These are phyloP conservation scores for Hirudo medicinalis DNA, from an alignment of 1,140 invertebrate species.

Conservation along the genomic window DNA sequence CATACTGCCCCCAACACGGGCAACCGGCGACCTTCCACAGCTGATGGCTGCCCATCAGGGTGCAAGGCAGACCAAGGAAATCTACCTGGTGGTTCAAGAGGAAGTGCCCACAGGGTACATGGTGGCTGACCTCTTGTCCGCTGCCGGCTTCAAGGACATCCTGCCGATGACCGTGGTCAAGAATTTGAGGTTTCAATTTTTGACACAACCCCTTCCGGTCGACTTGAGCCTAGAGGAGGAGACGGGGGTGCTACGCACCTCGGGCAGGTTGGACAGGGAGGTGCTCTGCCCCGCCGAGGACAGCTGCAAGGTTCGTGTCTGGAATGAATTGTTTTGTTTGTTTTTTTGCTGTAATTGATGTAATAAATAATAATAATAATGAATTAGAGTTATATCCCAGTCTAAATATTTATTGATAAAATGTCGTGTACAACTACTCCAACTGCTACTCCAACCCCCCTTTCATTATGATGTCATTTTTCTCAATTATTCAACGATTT, in stretches of 20 bases:
- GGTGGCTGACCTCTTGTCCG: conserved; percentile 15
- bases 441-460: too few relatives aligned
- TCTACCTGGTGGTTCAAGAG: conserved; percentile 19
- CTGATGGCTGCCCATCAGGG: too few relatives aligned
- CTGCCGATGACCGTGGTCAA: not conserved
- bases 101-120: conserved; percentile 16
- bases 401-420: too few relatives aligned
- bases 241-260: conserved; percentile 11
- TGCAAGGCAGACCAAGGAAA: not conserved
- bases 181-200: conserved; percentile 17
- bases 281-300: conserved; percentile 6
- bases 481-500: too few relatives aligned
- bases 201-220: conserved; percentile 14
- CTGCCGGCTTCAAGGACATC: conserved; percentile 8
- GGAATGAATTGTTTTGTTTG: not conserved
- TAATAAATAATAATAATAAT: too few relatives aligned
- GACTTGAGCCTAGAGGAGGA: conserved; percentile 5
- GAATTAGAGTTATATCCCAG: too few relatives aligned
- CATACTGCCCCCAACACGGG: too few relatives aligned
- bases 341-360: too few relatives aligned
- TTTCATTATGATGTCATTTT: too few relatives aligned
- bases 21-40: too few relatives aligned
- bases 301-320: conserved; percentile 9
- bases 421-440: too few relatives aligned
- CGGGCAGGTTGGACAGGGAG: conserved; percentile 19